These are phyloP conservation scores for Caenorhabditis latens DNA, from an alignment of 1,140 invertebrate genomes.

Conservation along the genomic window DNA sequence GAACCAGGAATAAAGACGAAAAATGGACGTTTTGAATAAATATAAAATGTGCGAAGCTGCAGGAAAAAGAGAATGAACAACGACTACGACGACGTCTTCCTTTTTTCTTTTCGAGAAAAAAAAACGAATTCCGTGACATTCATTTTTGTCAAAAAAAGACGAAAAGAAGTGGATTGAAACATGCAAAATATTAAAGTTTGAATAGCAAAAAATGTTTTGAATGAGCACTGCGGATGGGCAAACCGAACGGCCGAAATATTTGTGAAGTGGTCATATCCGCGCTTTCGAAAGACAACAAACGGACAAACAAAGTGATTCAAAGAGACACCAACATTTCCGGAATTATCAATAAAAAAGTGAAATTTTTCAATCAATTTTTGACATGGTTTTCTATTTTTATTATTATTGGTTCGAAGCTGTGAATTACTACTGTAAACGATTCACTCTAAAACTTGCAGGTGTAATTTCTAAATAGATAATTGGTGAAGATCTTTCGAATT, in stretches of 20 bases:
- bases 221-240: neutral
- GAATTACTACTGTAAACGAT: no score
- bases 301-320: conserved; percentile 36
- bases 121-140: conserved; percentile 9
- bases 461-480: no score
- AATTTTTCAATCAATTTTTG: neutral
- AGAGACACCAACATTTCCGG: conserved; percentile 4
- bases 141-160: conserved; percentile 14
- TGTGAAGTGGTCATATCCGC: conserved; percentile 50
- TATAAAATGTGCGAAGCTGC: conserved; percentile 11
- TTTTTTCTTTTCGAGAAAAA: neutral
- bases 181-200: conserved; percentile 9
- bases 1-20: neutral
- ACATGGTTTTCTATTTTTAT: neutral
- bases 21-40: conserved; percentile 21
- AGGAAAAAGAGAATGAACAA: neutral
- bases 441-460: neutral
- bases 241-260: conserved; percentile 34
- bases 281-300: conserved; percentile 47
- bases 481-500: no score
- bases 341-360: neutral
- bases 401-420: no score
- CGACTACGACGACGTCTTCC: neutral
- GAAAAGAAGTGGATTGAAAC: conserved; percentile 13
- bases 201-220: neutral